Percentiles rank a stretch among this genome's conserved stretches.
Evolutionary conservation across 1,140 invertebrate genomes (phyloP).

Genomic region (Drosophila athabasca): DNA sequence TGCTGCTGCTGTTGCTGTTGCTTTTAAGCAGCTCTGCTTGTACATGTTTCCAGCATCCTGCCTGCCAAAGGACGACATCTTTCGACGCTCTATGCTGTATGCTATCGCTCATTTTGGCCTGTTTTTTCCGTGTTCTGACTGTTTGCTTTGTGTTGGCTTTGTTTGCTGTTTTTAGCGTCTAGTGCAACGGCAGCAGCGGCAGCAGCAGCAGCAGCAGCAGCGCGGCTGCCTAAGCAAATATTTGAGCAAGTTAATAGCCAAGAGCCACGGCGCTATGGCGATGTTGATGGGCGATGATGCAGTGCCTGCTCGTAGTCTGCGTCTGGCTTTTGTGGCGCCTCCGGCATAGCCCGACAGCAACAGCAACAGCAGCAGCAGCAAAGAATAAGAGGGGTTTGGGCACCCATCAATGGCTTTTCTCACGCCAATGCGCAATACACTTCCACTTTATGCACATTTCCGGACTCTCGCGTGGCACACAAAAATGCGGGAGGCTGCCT

Average conservation of each 20-base stretch:
- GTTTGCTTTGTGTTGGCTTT: constrained; percentile 58
- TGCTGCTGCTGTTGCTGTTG: constrained; percentile 17
- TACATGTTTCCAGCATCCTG: constrained; percentile 40
- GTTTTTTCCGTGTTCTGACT: constrained; percentile 17
- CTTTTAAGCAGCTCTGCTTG: constrained; percentile 20
- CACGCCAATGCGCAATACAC: constrained; percentile 68
- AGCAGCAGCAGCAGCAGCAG: constrained; percentile 2
- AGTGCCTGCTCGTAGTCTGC: constrained; percentile 11
- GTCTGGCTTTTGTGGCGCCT: constrained; percentile 52
- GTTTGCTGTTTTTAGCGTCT: constrained; percentile 63
- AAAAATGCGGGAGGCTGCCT: constrained; percentile 12
- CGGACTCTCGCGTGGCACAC: constrained; percentile 50
- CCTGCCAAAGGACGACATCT: constrained; percentile 29
- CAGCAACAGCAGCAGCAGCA: neutral
- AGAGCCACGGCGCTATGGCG: constrained; percentile 50
- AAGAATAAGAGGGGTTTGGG: no score
- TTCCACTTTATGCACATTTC: constrained; percentile 80
- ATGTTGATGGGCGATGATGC: constrained; percentile 54
- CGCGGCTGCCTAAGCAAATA: constrained; percentile 73
- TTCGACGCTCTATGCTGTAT: constrained; percentile 5
- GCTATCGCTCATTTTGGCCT: constrained; percentile 37
- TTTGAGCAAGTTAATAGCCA: constrained; percentile 78
- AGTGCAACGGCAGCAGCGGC: constrained; percentile 29
- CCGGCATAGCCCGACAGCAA: constrained; percentile 19
- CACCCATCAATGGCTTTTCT: constrained; percentile 44